phyloP scores from a whole-genome alignment of 2,888 invertebrate genomes.

The Marasmarcha lunaedactyla region DNA sequence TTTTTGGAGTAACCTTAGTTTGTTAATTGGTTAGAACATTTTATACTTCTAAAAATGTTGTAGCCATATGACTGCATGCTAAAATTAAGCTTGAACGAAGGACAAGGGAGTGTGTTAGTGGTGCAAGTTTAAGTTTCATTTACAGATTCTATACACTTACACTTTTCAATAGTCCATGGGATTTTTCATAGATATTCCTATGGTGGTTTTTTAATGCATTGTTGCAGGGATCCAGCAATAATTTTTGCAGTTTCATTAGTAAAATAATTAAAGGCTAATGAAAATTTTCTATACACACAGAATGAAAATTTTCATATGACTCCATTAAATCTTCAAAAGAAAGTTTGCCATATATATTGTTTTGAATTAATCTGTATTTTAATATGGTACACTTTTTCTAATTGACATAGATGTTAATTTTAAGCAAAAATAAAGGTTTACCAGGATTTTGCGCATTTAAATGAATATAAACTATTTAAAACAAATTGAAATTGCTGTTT shows the following conservation, averaged over 20 bases:
- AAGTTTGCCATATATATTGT: conserved; percentile 17
- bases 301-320: too few species aligned
- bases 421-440: conserved; percentile 33
- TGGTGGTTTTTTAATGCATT: conserved; percentile 13
- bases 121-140: conserved; percentile 19
- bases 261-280: conserved; percentile 26
- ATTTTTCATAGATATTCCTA: conserved; percentile 12
- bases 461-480: too few species aligned
- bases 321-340: not conserved
- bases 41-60: too few species aligned
- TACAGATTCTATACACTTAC: conserved; percentile 20
- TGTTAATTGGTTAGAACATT: too few species aligned
- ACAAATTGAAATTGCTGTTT: too few species aligned
- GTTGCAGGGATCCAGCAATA: conserved; percentile 31
- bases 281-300: too few species aligned
- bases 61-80: conserved; percentile 34
- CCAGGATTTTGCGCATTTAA: conserved; percentile 43
- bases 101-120: conserved; percentile 56
- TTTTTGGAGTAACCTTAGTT: too few species aligned
- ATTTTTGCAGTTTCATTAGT: conserved; percentile 17
- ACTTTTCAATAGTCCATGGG: conserved; percentile 23
- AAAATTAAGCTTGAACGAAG: conserved; percentile 48
- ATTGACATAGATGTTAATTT: conserved; percentile 24
- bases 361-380: not conserved
- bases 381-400: conserved; percentile 26